Evolutionary conservation across 2,113 vertebrate species (phyloP), one percentile per base, ranked within the genome.

Genomic region (Cynocephalus volans): DNA sequence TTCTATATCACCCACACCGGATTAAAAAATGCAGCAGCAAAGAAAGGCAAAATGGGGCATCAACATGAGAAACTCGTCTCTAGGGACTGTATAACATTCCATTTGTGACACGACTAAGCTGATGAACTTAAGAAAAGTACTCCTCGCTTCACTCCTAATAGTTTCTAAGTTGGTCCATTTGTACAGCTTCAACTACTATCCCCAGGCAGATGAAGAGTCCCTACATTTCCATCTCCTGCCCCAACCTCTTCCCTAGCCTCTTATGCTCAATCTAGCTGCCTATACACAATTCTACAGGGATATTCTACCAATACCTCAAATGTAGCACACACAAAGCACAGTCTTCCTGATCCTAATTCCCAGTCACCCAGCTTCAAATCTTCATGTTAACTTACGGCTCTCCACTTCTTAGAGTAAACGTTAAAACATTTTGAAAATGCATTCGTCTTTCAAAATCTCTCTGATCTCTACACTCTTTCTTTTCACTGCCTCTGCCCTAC

Each of bases 371-470:
- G 6, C 19, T 33, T 73, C 24, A 65, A 84, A 81, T 54, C 18
- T 45, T 54, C 28, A 81, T 67, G 26, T 21, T 45, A 17, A 58
- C n/a, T 70, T 31, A 80, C 0, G 48, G 5, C 26, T 93, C 45
- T 50, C 41, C 48, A 23, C 77, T 52, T 79, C 6, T 87, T 41
- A 81, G 4, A 90, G 28, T 94, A 17, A 28, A 3, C 11, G 4
- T 31, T 62, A 64, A 91, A 83, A 94, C 3, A 2, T 45, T 95
- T 56, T 88, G 45, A 79, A 85, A 95, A 62, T n/a, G 62, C 60
- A 23, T 58, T 92, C 10, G 36, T n/a, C 84, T 83, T 95, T 36
- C 18, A 76, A 82, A 33, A 18, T 9, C 15, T 91, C 50, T 90
- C 70, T 88, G 21, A 60, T 69, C 19, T 88, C 84, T 73, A 31